Evolutionary conservation across 2,888 invertebrate species (phyloP).

Genomic region (Corythucha ciliata): DNA sequence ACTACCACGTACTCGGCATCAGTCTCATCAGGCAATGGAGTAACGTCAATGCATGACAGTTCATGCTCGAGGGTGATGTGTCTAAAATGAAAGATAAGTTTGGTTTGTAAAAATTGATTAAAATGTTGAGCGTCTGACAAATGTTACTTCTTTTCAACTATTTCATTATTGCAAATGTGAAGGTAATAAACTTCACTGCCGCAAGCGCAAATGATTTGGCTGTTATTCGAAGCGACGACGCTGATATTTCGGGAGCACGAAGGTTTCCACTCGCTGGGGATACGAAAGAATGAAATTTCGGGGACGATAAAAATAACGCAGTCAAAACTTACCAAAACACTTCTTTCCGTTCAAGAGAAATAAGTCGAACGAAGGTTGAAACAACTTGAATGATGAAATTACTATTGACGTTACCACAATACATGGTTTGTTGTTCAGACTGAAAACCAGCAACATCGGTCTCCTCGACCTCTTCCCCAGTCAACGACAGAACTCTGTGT

Average conservation of each 20-base stretch:
- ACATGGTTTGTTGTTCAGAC: constrained; percentile 86
- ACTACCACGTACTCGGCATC: constrained; percentile 73
- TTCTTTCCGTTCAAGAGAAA: constrained; percentile 50
- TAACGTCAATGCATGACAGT: constrained; percentile 91
- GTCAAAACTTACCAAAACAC: constrained; percentile 15
- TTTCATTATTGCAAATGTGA: constrained; percentile 56
- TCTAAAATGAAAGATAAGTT: constrained; percentile 40
- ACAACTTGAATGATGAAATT: constrained; percentile 75
- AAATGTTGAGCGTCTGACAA: background rate
- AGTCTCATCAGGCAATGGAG: constrained; percentile 52
- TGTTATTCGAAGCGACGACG: constrained; percentile 73
- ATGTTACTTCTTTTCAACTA: constrained; percentile 51
- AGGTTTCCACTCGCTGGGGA: constrained; percentile 58
- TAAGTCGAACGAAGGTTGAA: constrained; percentile 59
- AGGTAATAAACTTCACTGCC: constrained; percentile 80
- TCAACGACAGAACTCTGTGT: constrained; percentile 67
- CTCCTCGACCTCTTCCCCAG: constrained; percentile 96
- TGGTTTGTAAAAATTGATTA: background rate
- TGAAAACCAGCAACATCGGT: constrained; percentile 88
- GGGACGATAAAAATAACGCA: background rate
- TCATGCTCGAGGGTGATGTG: constrained; percentile 78
- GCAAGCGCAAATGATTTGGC: constrained; percentile 73
- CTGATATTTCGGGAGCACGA: constrained; percentile 63
- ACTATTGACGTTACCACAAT: constrained; percentile 79
- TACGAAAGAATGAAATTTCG: too few relatives aligned